phyloP scores from a whole-genome alignment of 2,113 vertebrate species.

The Picathartes gymnocephalus region DNA sequence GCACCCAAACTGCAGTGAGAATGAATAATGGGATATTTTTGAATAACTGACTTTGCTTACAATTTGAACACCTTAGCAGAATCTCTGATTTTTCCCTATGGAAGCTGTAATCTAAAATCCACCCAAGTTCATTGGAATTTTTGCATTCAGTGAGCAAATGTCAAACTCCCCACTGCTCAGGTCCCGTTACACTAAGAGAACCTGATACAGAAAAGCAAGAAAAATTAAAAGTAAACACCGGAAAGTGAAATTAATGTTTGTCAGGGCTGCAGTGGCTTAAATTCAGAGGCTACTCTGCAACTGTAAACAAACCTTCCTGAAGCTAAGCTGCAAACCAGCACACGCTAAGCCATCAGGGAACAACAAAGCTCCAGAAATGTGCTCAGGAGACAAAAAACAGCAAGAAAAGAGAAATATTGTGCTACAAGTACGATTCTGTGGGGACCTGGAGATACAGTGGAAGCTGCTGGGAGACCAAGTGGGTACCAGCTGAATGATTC shows the following conservation, averaged over 20 bases:
- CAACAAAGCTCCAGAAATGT: neutral
- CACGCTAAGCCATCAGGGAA: neutral
- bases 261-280: neutral
- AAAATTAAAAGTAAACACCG: constrained; percentile 11
- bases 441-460: neutral
- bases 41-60: neutral
- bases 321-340: neutral
- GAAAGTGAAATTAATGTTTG: constrained; percentile 26
- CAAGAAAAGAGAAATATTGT: neutral
- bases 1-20: neutral
- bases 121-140: neutral
- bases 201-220: neutral
- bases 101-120: neutral
- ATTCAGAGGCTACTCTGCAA: neutral
- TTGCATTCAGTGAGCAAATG: neutral
- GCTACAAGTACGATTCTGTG: neutral
- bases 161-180: neutral
- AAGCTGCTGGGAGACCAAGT: neutral
- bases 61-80: neutral
- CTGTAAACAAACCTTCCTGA: neutral
- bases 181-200: neutral
- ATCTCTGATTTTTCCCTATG: neutral
- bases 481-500: neutral
- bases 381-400: neutral
- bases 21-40: neutral